These are phyloP conservation scores for Pangasianodon hypophthalmus DNA, from an alignment of 2,113 vertebrate genomes.

Conservation along the genomic window DNA sequence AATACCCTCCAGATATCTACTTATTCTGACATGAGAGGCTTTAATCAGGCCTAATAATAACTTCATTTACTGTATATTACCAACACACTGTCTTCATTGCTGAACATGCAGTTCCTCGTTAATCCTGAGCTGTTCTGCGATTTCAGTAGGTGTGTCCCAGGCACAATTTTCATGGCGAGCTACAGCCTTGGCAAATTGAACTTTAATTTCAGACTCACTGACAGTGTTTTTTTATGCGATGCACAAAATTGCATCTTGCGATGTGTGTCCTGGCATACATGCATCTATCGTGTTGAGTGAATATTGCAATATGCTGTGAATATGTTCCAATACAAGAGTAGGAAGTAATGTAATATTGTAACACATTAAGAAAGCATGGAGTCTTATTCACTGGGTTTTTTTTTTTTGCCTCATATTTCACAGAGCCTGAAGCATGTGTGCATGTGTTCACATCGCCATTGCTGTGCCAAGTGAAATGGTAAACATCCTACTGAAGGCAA, in stretches of 20 bases:
- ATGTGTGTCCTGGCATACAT: background rate
- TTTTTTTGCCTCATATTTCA: background rate
- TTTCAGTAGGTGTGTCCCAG: background rate
- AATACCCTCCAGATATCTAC: background rate
- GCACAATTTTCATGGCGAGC: background rate
- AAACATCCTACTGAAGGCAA: conserved; percentile 44
- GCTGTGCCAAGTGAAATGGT: conserved; percentile 39
- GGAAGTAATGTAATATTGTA: background rate
- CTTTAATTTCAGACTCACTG: background rate
- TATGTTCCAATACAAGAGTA: background rate
- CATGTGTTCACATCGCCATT: conserved; percentile 20
- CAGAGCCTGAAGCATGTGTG: background rate
- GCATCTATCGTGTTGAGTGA: background rate
- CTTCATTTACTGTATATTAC: background rate
- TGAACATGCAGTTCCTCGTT: background rate
- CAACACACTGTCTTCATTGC: background rate
- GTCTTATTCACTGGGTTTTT: background rate
- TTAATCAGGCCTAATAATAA: no score
- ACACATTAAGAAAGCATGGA: background rate
- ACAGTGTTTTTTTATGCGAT: background rate
- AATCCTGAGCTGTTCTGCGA: background rate
- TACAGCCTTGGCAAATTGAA: background rate
- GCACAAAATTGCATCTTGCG: background rate
- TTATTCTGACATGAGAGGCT: no score
- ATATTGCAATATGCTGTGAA: background rate